Evolutionary conservation across 2,797 vertebrate genomes (phyloP), one percentile per base, ranked within the genome.

Genomic region (Astyanax mexicanus): DNA sequence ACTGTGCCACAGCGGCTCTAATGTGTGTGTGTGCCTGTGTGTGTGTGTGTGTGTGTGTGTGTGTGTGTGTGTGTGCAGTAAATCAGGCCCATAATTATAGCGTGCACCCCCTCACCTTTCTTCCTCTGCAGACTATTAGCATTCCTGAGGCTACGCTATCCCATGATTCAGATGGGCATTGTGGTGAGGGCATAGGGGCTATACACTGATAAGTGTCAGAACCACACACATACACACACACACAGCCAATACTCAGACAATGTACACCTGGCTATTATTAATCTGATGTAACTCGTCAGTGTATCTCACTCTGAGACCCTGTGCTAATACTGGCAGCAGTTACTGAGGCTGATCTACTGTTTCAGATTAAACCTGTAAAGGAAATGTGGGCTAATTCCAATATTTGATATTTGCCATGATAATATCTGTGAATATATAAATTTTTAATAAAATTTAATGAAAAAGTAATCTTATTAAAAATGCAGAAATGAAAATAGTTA

Each of bases 61-160:
- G 77, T 79, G 80, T 71, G 83, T 84, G 80, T 80, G 72, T 60
- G 37, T 12, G 37, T 3, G 72, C 64, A 70, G 81, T 85, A 81
- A 77, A 78, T 80, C 57, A 78, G 86, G 68, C 74, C 84, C 81
- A 76, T 92, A 92, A 92, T 91, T 90, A 88, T 87, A 88, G 88
- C 88, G 88, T 87, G 86, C 86, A 87, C 88, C 84, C 86, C 80
- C 84, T 88, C 83, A 88, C 86, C 84, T 91, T 89, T 89, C 86
- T 60, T 87, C 81, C 85, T 83, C 75, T n/a, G 54, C 17, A 11
- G 49, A 75, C 76, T 75, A 64, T 79, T 84, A 73, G 69, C 78
- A 84, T 81, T 78, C 71, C 77, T 77, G 80, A 1, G 42, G 60
- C 80, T 72, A 27, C 21, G 35, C 47, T 60, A 13, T 77, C 73